Conservation (phyloP, 1,140 invertebrate species). For the Drosophila truncata region DNA sequence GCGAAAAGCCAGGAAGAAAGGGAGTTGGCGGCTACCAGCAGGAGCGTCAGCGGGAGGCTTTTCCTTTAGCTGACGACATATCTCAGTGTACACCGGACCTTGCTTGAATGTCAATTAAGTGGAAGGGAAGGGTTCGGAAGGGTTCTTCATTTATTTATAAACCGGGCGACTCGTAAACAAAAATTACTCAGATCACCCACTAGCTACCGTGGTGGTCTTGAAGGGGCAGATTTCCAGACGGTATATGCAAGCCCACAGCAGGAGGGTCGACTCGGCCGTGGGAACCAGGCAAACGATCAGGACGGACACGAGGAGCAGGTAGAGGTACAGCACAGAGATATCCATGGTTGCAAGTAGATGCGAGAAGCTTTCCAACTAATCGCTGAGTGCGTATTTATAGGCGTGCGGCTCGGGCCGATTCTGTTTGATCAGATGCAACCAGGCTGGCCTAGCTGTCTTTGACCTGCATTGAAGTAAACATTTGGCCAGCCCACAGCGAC, state of each 20-base stretch:
- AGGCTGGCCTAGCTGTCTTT: constrained; percentile 6
- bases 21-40: background rate
- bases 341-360: constrained; percentile 26
- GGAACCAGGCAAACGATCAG: constrained; percentile 52
- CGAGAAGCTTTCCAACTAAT: background rate
- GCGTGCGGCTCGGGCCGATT: background rate
- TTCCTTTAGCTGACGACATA: constrained; percentile 20
- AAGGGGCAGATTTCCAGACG: constrained; percentile 63
- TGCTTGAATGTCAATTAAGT: constrained; percentile 33
- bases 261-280: constrained; percentile 51
- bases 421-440: constrained; percentile 31
- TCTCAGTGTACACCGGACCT: constrained; percentile 17
- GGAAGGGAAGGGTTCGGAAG: background rate
- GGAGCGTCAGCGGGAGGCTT: background rate
- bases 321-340: constrained; percentile 34
- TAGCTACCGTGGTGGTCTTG: constrained; percentile 34
- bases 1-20: constrained; percentile 8
- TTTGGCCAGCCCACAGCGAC: constrained; percentile 15
- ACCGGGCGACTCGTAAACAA: background rate
- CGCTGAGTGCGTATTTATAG: constrained; percentile 22
- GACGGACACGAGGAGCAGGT: constrained; percentile 40
- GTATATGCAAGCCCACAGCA: constrained; percentile 61
- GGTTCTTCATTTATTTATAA: constrained; percentile 38
- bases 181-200: constrained; percentile 2
- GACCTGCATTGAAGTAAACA: constrained; percentile 30